These are phyloP conservation scores for Hypanus sabinus DNA, from an alignment of 2,113 vertebrate species.

Conservation along the genomic window DNA sequence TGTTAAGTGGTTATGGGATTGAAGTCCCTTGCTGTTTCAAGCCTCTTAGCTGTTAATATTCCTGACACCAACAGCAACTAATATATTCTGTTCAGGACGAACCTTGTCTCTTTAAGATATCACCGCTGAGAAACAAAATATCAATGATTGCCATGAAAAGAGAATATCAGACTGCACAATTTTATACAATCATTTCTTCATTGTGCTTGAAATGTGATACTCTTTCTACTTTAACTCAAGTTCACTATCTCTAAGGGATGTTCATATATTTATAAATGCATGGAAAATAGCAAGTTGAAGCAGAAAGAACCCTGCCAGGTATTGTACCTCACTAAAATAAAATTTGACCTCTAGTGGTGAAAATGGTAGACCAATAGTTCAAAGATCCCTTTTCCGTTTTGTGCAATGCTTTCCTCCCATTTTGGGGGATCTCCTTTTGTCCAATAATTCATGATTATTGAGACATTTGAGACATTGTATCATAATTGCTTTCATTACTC, in stretches of 20 bases:
- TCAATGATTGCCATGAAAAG: constrained; percentile 20
- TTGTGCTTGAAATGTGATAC: background rate
- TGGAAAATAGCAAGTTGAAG: background rate
- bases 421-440: background rate
- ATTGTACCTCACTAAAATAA: background rate
- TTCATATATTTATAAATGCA: background rate
- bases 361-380: background rate
- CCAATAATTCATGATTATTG: background rate
- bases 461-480: background rate
- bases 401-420: background rate
- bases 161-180: background rate
- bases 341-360: background rate
- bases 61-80: constrained; percentile 29
- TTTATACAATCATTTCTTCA: constrained; percentile 21
- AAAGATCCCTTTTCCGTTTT: background rate
- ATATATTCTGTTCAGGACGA: constrained; percentile 21
- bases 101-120: constrained; percentile 12
- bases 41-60: constrained; percentile 1
- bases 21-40: constrained; percentile 25
- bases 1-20: constrained; percentile 17
- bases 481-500: background rate
- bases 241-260: background rate
- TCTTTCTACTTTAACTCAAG: background rate
- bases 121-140: background rate
- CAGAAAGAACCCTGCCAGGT: background rate